These are phyloP conservation scores for Hipparchia sbordonii DNA, from an alignment of 2,888 invertebrate species.

Conservation along the genomic window DNA sequence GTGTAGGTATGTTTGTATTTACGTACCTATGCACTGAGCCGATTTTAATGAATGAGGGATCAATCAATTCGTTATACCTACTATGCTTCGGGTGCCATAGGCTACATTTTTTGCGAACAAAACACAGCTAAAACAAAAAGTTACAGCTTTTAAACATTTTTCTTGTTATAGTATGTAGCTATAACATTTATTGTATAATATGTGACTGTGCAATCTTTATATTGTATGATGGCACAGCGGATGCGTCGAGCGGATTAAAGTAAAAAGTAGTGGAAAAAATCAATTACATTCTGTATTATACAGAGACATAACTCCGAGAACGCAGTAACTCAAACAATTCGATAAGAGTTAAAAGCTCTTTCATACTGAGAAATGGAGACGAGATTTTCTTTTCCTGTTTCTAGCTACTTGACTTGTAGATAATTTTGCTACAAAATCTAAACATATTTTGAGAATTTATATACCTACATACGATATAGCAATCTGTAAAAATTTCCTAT, in stretches of 20 bases:
- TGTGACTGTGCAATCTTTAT: constrained; percentile 26
- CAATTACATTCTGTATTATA: constrained; percentile 52
- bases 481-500: no score
- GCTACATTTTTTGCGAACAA: no score
- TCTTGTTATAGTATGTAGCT: background rate
- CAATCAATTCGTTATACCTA: no score
- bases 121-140: no score
- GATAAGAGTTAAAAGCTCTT: constrained; percentile 50
- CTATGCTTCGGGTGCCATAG: no score
- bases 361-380: constrained; percentile 41
- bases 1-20: no score
- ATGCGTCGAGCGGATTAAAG: constrained; percentile 55
- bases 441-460: background rate
- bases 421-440: background rate
- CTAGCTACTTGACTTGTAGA: background rate
- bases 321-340: constrained; percentile 51
- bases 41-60: no score
- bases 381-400: constrained; percentile 16
- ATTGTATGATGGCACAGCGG: constrained; percentile 39
- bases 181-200: background rate
- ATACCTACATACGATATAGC: no score
- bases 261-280: constrained; percentile 49
- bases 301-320: constrained; percentile 59
- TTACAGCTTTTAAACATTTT: background rate
- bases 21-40: no score